Conservation (phyloP, 2,797 vertebrate genomes). For the Argentina silus region DNA sequence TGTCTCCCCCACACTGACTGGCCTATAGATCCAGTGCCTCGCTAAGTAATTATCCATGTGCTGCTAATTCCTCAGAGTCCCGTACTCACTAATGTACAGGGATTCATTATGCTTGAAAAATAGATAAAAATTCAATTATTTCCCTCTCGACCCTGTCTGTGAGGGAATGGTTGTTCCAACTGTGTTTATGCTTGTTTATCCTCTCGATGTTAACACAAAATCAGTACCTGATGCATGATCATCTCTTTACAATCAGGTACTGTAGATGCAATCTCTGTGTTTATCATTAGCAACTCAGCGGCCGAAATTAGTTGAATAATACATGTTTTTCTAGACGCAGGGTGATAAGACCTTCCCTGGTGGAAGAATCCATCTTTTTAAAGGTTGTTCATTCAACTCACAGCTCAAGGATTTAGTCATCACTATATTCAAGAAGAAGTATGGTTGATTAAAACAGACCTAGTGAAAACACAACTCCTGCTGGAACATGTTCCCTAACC, state of each 20-base stretch:
- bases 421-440: neutral
- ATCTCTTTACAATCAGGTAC: too few relatives aligned
- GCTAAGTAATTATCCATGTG: slow-evolving; percentile 73
- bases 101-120: slow-evolving; percentile 71
- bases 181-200: slow-evolving; percentile 35
- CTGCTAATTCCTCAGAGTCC: slow-evolving; percentile 63
- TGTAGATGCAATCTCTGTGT: slow-evolving; percentile 26
- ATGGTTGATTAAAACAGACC: too few relatives aligned
- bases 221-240: slow-evolving; percentile 46
- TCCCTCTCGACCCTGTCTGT: slow-evolving; percentile 47
- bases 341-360: too few relatives aligned
- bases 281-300: slow-evolving; percentile 40
- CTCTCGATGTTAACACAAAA: slow-evolving; percentile 37
- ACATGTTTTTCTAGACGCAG: neutral
- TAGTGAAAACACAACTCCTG: too few relatives aligned
- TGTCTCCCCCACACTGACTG: slow-evolving; percentile 50
- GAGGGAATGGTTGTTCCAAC: slow-evolving; percentile 46
- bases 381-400: neutral
- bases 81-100: slow-evolving; percentile 56
- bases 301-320: slow-evolving; percentile 34
- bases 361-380: slow-evolving; percentile 3
- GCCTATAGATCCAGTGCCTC: slow-evolving; percentile 63
- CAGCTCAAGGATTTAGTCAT: slow-evolving; percentile 4
- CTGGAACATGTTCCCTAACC: too few relatives aligned
- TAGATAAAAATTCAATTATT: slow-evolving; percentile 76